Conservation (phyloP, 2,888 invertebrate species). For the Aphrophora alni region DNA sequence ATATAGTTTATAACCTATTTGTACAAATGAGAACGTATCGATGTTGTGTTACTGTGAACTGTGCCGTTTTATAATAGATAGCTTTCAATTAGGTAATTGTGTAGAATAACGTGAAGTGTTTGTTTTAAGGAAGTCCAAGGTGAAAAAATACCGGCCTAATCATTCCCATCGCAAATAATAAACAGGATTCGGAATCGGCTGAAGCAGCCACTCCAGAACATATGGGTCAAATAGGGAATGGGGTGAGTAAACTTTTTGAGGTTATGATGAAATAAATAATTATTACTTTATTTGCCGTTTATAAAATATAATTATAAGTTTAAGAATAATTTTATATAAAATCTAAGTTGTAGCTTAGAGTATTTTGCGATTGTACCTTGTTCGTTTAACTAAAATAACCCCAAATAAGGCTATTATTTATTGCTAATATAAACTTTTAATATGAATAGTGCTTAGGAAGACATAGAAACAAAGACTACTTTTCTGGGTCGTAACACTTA, state of each 20-base stretch:
- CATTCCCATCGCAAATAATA: conserved; percentile 48
- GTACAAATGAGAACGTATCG: neutral
- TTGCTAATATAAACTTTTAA: no score
- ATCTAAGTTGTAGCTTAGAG: no score
- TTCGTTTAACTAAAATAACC: no score
- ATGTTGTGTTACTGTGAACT: neutral
- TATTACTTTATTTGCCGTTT: no score
- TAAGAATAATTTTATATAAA: no score
- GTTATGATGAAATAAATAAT: no score
- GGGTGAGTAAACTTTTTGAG: conserved; percentile 30
- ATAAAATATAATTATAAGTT: no score
- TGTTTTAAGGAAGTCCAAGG: neutral
- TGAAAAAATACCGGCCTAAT: conserved; percentile 44
- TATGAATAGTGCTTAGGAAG: no score
- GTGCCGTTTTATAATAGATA: neutral
- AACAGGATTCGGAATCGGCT: conserved; percentile 37
- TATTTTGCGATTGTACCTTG: no score
- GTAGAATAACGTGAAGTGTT: conserved; percentile 2
- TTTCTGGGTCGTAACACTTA: no score
- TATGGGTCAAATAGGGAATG: conserved; percentile 46
- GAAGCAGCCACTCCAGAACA: conserved; percentile 47
- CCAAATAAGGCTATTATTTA: no score
- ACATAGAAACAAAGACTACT: no score
- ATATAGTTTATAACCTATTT: neutral
- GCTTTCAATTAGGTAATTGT: neutral